These are phyloP conservation scores for Ophion costatus DNA, from an alignment of 2,888 invertebrate genomes.

Conservation along the genomic window DNA sequence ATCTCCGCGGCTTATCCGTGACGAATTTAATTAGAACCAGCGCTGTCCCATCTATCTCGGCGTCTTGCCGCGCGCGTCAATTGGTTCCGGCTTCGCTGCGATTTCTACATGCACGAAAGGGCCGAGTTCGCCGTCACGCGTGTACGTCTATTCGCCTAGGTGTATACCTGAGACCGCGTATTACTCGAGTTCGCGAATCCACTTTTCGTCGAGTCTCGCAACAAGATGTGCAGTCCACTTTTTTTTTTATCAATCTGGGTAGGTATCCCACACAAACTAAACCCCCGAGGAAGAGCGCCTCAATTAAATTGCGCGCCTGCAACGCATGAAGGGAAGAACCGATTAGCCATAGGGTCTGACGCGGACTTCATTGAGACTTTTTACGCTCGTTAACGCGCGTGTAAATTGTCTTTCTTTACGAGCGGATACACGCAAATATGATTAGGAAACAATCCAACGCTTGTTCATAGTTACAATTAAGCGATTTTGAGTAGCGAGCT, in stretches of 20 bases:
- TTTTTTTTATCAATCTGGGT: too few relatives aligned
- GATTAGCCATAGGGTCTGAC: too few relatives aligned
- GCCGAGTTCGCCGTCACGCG: conserved; percentile 46
- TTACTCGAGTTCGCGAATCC: conserved; percentile 23
- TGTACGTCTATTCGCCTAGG: neutral
- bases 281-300: conserved; percentile 4
- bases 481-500: too few relatives aligned
- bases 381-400: too few relatives aligned
- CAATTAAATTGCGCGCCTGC: conserved; percentile 33
- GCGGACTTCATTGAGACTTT: too few relatives aligned
- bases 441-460: too few relatives aligned
- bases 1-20: conserved; percentile 58
- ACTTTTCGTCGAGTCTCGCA: conserved; percentile 35
- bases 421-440: too few relatives aligned
- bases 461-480: too few relatives aligned
- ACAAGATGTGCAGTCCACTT: conserved; percentile 8
- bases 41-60: conserved; percentile 62
- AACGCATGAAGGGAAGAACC: too few relatives aligned
- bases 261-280: too few relatives aligned
- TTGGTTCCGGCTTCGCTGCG: conserved; percentile 55
- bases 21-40: conserved; percentile 73
- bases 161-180: neutral
- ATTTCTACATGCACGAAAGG: conserved; percentile 21
- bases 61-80: conserved; percentile 51
- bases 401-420: too few relatives aligned